Evolutionary conservation across 2,797 vertebrate genomes (phyloP).

Genomic region (Echiichthys vipera): DNA sequence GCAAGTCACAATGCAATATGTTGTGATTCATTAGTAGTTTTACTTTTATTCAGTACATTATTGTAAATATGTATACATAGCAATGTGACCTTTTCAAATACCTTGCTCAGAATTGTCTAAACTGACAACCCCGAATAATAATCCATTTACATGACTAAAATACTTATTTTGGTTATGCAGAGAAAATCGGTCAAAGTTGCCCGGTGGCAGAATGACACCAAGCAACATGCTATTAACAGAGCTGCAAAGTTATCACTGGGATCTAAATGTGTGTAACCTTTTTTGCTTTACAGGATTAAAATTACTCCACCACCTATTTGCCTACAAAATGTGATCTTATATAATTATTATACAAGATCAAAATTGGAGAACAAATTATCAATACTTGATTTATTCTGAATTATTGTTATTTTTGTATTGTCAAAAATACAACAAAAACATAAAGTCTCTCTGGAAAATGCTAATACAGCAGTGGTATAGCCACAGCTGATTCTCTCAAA

Average conservation of each 20-base stretch:
- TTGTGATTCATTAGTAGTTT: not conserved
- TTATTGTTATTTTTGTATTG: too few species aligned
- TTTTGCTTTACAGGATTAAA: conserved; percentile 33
- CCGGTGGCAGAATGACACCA: conserved; percentile 16
- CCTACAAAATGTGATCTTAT: conserved; percentile 5
- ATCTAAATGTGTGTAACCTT: conserved; percentile 34
- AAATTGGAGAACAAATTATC: too few species aligned
- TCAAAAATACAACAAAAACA: too few species aligned
- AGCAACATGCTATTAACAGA: conserved; percentile 43
- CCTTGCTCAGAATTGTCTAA: not conserved
- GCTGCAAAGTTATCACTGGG: conserved; percentile 18
- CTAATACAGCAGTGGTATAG: too few species aligned
- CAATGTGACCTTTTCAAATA: not conserved
- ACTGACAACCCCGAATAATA: conserved; percentile 27
- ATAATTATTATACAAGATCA: too few species aligned
- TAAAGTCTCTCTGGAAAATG: too few species aligned
- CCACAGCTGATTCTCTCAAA: too few species aligned
- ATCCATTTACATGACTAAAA: conserved; percentile 24
- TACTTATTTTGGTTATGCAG: conserved; percentile 29
- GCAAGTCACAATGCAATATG: not conserved
- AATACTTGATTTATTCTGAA: too few species aligned
- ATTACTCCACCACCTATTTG: conserved; percentile 1
- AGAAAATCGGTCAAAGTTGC: conserved; percentile 19
- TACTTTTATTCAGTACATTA: not conserved
- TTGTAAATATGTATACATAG: not conserved